Base-by-base conservation (phyloP, 2,888 invertebrate species). In the Clepsis dumicolana region DNA sequence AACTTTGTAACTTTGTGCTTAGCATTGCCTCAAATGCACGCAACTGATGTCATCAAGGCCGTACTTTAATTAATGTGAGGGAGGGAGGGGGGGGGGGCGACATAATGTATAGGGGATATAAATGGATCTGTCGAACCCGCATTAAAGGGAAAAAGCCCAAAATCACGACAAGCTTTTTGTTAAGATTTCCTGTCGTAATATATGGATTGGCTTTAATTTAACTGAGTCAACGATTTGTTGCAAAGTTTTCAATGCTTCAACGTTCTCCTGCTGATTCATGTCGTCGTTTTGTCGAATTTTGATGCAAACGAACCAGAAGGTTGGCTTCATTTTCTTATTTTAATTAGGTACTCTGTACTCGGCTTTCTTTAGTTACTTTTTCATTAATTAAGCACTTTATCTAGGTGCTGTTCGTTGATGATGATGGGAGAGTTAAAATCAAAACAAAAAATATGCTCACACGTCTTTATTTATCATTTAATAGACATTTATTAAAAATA, bases 401-500 rank as follows among this genome's bases (percentile, higher is more conserved):
- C 0, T 38, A n/a, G 48, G 8, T 21, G 7, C 10, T 21, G 21
- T 18, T 48, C 10, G 18, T 5, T 48, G 18, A 4, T 14, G 1
- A 38, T 35, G 21, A 12, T 4, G 0, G 2, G 21, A n/a, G 2
- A 1, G 21, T n/a, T 24, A 18, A 56, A 38, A 35, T 56, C 24
- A 14, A 59, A 63, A 44, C 44, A 35, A 53, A 12, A 44, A 3
- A 53, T 1, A 44, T 64, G 59, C 52, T 25, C 16, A 53, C 29
- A 63, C 27, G 12, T 21, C 44, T 35, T 64, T 64, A 52, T 57
- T 68, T 44, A 59, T 12, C 16, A n/a, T 32, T 38, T 66, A 18
- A 62, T 66, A 68, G 41, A 64, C 63, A 68, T 59, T 64, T 64
- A 64, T 29, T 64, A 68, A 64, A 66, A 68, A 68, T 35, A 68